These are phyloP conservation scores for Onthophagus taurus DNA, from an alignment of 1,140 invertebrate genomes.

Conservation along the genomic window DNA sequence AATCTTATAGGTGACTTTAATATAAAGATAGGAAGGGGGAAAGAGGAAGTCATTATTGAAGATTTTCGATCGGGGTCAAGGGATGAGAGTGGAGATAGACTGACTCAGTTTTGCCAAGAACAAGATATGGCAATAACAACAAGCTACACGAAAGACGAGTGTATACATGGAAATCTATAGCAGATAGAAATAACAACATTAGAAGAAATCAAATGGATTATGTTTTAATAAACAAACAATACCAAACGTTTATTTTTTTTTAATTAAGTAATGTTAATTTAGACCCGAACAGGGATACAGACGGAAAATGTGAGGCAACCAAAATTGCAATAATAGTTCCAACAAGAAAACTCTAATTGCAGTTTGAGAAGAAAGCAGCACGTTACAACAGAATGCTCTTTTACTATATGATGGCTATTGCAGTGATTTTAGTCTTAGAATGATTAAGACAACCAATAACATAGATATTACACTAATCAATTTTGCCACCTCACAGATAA, in stretches of 20 bases:
- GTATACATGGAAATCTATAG: slow-evolving; percentile 34
- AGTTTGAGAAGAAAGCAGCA: no score
- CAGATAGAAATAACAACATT: slow-evolving; percentile 24
- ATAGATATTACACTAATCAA: no score
- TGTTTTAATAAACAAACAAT: no score
- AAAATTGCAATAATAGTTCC: slow-evolving; percentile 1
- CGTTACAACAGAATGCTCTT: no score
- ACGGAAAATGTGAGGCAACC: no score
- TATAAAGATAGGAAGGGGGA: slow-evolving; percentile 20
- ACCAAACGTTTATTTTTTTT: no score
- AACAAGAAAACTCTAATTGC: background rate
- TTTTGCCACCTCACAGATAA: no score
- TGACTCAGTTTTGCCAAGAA: slow-evolving; percentile 30
- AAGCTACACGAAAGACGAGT: slow-evolving; percentile 27
- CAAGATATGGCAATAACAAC: slow-evolving; percentile 23
- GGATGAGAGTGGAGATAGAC: slow-evolving; percentile 28
- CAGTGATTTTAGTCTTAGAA: no score
- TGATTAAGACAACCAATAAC: no score
- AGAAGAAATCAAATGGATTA: slow-evolving; percentile 35
- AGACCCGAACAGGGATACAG: background rate
- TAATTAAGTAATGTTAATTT: background rate
- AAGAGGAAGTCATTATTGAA: slow-evolving; percentile 15
- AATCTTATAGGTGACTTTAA: slow-evolving; percentile 28
- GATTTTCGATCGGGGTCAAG: slow-evolving; percentile 24
- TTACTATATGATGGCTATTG: no score